A percentile compares a stretch with the other conserved stretches of the same genome.
These are phyloP conservation scores for Cyphotilapia sp. DNA, from an alignment of 2,113 vertebrate species.

Conservation along the genomic window DNA sequence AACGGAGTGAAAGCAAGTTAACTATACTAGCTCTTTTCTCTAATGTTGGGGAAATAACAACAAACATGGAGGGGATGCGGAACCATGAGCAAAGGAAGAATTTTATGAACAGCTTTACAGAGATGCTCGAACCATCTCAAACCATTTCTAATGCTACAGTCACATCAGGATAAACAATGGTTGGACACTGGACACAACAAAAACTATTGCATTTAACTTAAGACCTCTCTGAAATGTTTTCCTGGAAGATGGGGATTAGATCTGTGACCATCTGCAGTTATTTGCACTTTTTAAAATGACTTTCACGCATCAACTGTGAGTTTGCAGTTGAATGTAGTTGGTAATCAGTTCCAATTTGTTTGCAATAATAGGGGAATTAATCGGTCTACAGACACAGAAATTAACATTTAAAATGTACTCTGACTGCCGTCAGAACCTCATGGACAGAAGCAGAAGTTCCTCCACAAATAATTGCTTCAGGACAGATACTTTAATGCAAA, in stretches of 20 bases:
- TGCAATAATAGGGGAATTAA: not conserved
- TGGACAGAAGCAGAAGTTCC: not conserved
- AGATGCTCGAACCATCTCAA: not conserved
- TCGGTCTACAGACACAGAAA: not conserved
- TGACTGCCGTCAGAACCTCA: not conserved
- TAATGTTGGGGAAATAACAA: not conserved
- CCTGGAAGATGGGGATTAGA: not conserved
- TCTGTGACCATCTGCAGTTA: not conserved
- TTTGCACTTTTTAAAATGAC: not conserved
- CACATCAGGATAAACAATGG: not conserved
- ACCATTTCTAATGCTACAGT: not conserved
- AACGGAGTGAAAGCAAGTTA: not conserved
- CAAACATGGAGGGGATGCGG: not conserved
- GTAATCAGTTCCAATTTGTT: not conserved
- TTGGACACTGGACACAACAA: not conserved
- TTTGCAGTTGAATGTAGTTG: not conserved
- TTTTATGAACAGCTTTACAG: not conserved
- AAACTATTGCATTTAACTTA: not conserved
- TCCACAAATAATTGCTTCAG: not conserved
- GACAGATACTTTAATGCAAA: not conserved
- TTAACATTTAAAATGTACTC: not conserved
- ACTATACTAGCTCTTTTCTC: not conserved
- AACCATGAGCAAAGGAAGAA: not conserved
- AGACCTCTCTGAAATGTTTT: not conserved
- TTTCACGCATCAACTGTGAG: not conserved